Evolutionary conservation across 2,113 vertebrate genomes (phyloP), one percentile per base, ranked within the genome.

Genomic region (Pelodiscus sinensis): DNA sequence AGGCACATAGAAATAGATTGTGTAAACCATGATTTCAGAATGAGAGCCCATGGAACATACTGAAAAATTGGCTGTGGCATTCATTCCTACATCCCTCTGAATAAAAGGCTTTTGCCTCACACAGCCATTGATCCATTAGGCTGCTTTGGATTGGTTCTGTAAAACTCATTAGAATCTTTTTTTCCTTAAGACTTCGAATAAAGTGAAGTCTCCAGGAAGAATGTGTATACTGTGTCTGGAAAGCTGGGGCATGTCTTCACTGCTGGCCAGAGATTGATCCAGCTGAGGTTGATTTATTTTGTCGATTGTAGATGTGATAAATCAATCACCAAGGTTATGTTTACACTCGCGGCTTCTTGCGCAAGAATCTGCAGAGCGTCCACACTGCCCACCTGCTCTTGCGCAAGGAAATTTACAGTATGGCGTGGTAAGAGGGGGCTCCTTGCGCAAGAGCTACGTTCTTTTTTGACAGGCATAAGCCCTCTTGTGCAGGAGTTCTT

Each of bases 121-220:
- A 31, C 62, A n/a, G 15, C 29, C 29, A 65, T 15, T 31, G 62
- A n/a, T 71, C n/a, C 65, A 71, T 50, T 38, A 13, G 4, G 18
- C 58, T 0, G 1, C 1, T 1, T 44, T 6, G 13, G 38, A 25
- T 78, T 16, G 1, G 2, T 81, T n/a, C 44, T 78, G 35, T 80
- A 21, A 80, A 87, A 57, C 0, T 0, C 22, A 52, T 9, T 0
- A 0, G 25, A 8, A 77, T 77, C 19, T 44, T 82, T 90, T 27
- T 90, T 31, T 12, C 84, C 21, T 81, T 85, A 2, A 44, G 55
- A 51, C 14, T 24, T 4, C 68, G 62, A 85, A 75, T 27, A 79
- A 54, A 0, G 0, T 1, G 3, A 82, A 18, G 21, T 44, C 57
- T 79, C 0, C 0, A 0, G 3, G 57, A 88, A 77, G 81, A 21